Conservation (phyloP, 2,113 vertebrate species). For the Trinectes maculatus region DNA sequence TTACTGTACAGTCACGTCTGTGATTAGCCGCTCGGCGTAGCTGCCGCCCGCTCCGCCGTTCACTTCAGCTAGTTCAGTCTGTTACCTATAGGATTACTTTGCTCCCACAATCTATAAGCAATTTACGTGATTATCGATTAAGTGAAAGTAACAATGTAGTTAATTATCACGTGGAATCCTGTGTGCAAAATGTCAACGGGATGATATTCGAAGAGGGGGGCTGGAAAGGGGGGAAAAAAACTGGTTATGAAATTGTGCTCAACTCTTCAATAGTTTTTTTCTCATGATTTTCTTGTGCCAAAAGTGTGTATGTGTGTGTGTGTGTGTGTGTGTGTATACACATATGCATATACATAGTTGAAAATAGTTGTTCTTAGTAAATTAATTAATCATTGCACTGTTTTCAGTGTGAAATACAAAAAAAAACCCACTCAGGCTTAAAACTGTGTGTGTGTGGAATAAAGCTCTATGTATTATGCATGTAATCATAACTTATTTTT, state of each 20-base stretch:
- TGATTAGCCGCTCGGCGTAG: conserved; percentile 49
- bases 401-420: no score
- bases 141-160: conserved; percentile 8
- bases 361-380: no score
- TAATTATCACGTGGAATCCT: conserved; percentile 12
- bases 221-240: conserved; percentile 31
- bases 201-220: background rate
- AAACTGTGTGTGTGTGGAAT: background rate
- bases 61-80: background rate
- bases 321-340: no score
- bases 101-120: conserved; percentile 32
- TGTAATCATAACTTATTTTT: conserved; percentile 29
- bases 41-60: conserved; percentile 12
- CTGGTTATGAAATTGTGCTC: background rate
- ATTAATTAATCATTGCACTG: no score
- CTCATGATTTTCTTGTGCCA: no score
- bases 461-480: conserved; percentile 21
- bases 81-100: conserved; percentile 34
- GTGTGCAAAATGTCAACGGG: conserved; percentile 22
- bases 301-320: no score
- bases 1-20: conserved; percentile 28
- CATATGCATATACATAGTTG: no score
- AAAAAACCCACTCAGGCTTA: no score
- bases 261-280: background rate
- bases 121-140: conserved; percentile 38